Conservation (phyloP, 2,888 invertebrate species). For the Pardosa pseudoannulata region DNA sequence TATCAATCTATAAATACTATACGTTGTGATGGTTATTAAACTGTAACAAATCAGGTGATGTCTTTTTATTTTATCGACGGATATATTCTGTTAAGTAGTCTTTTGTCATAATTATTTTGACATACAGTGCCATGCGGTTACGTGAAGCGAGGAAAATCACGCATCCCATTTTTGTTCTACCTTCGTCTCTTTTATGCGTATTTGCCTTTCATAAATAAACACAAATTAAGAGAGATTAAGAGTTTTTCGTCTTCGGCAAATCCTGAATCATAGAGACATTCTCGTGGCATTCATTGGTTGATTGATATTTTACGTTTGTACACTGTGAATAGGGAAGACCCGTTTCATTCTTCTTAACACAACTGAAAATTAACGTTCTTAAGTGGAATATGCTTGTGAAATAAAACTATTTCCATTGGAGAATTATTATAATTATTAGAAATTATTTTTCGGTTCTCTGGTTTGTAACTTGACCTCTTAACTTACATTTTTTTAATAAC, state of each 20-base stretch:
- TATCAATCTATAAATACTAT: background rate
- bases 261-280: background rate
- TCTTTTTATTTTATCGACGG: background rate
- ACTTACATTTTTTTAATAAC: too few relatives aligned
- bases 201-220: background rate
- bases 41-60: background rate
- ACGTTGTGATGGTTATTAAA: background rate
- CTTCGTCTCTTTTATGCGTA: background rate
- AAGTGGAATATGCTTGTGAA: too few relatives aligned
- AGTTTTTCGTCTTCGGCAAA: background rate
- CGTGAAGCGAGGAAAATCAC: slow-evolving; percentile 1
- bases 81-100: background rate
- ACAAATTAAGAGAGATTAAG: background rate
- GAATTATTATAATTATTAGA: too few relatives aligned
- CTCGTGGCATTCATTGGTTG: background rate
- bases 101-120: slow-evolving; percentile 9
- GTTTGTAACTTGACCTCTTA: too few relatives aligned
- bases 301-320: too few relatives aligned
- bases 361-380: too few relatives aligned
- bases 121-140: background rate
- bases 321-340: too few relatives aligned
- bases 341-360: too few relatives aligned
- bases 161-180: background rate
- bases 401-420: too few relatives aligned
- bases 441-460: too few relatives aligned